phyloP scores from a whole-genome alignment of 2,113 vertebrate genomes.

The Mesembrinibis cayennensis region DNA sequence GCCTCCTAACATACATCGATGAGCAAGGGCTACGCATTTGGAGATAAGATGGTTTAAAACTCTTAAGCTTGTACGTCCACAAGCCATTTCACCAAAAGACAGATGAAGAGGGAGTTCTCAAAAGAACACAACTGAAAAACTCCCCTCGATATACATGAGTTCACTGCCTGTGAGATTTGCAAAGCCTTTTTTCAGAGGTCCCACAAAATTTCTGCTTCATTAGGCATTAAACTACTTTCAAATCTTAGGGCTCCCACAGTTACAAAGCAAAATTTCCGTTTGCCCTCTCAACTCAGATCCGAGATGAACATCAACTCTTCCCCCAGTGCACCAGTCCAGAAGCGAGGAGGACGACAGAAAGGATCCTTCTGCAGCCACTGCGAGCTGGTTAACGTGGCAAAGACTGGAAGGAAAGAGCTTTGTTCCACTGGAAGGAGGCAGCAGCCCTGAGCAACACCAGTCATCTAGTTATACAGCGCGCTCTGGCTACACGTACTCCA shows the following conservation, averaged over 20 bases:
- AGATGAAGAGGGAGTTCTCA: background rate
- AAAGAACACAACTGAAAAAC: background rate
- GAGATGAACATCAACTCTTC: background rate
- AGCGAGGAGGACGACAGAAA: background rate
- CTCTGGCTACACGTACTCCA: background rate
- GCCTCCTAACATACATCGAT: rapidly evolving
- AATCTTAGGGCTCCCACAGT: background rate
- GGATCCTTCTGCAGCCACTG: background rate
- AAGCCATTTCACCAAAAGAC: background rate
- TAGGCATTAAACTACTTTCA: background rate
- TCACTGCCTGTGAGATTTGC: background rate
- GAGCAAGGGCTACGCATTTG: background rate
- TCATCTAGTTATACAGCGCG: background rate
- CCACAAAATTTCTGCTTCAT: background rate
- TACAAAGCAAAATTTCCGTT: background rate
- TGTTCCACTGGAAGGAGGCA: background rate
- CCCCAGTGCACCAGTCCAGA: background rate
- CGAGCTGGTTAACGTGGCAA: rapidly evolving
- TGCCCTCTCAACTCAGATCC: background rate
- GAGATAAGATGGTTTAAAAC: background rate
- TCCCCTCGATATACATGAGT: background rate
- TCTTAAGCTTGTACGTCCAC: background rate
- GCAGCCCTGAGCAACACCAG: no score
- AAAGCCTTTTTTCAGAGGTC: background rate
- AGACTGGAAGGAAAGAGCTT: background rate